Conservation (phyloP, 2,888 invertebrate genomes). For the Lamproptera curius region DNA sequence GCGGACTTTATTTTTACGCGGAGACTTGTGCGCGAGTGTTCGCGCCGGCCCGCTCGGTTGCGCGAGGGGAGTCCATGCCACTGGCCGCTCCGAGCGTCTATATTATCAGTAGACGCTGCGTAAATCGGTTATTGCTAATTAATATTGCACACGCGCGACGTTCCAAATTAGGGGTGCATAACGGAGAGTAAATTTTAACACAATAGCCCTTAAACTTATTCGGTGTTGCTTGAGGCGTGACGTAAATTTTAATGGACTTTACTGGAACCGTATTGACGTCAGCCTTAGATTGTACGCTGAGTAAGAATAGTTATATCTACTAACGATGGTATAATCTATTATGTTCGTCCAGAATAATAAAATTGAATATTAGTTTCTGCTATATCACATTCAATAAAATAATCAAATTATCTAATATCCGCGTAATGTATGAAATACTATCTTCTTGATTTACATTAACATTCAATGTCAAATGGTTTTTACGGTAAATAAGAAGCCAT, state of each 20-base stretch:
- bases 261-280: background rate
- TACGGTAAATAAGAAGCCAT: too few species aligned
- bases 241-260: conserved; percentile 32
- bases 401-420: background rate
- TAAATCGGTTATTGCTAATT: conserved; percentile 64
- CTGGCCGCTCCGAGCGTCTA: conserved; percentile 50
- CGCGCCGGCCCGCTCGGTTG: conserved; percentile 47
- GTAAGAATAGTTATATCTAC: background rate
- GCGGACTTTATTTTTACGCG: conserved; percentile 77
- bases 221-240: conserved; percentile 41
- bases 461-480: too few species aligned
- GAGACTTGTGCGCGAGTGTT: conserved; percentile 68
- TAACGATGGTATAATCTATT: background rate
- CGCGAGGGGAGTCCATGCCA: conserved; percentile 57
- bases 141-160: conserved; percentile 64
- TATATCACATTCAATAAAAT: background rate
- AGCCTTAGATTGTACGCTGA: background rate
- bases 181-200: conserved; percentile 59
- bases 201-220: conserved; percentile 53
- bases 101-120: conserved; percentile 61
- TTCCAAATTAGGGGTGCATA: conserved; percentile 62
- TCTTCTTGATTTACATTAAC: too few species aligned
- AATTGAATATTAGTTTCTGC: background rate
- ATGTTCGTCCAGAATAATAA: background rate
- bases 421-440: background rate